Conservation (phyloP, 2,888 invertebrate genomes). For the Trichogramma evanescens region DNA sequence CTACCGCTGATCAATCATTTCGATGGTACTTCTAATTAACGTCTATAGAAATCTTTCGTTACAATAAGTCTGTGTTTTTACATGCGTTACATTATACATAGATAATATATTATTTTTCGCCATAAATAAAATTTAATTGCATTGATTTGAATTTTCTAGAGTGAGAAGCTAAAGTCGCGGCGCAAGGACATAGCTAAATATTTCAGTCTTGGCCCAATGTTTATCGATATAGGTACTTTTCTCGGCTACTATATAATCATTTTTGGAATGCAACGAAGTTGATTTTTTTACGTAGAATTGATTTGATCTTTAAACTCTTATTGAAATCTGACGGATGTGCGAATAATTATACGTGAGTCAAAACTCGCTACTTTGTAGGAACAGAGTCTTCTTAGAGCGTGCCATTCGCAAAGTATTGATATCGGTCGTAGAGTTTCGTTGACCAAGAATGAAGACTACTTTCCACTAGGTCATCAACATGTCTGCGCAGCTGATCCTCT, state of each 20-base stretch:
- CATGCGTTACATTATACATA: background rate
- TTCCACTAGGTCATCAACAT: constrained; percentile 90
- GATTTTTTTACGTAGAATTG: constrained; percentile 21
- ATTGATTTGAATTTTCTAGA: constrained; percentile 1
- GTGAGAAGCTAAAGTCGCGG: constrained; percentile 17
- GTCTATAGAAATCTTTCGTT: too few species aligned
- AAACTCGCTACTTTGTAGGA: constrained; percentile 1
- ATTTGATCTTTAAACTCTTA: constrained; percentile 11
- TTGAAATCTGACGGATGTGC: constrained; percentile 18
- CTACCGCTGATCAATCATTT: constrained; percentile 2
- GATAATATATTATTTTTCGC: background rate
- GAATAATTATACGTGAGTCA: constrained; percentile 12
- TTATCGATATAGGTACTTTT: constrained; percentile 14
- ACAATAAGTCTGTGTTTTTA: constrained; percentile 15
- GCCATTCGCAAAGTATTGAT: constrained; percentile 98
- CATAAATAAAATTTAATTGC: constrained; percentile 2
- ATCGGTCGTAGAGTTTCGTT: constrained; percentile 96
- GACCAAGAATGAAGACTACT: constrained; percentile 93
- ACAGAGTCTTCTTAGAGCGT: constrained; percentile 58
- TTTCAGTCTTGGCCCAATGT: constrained; percentile 22
- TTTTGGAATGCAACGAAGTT: constrained; percentile 26
- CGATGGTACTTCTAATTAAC: too few species aligned
- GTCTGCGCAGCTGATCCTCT: constrained; percentile 86
- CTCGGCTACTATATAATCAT: constrained; percentile 5
- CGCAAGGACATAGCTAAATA: constrained; percentile 22